Evolutionary conservation across 2,888 invertebrate genomes (phyloP).

Genomic region (Eudemis profundana): DNA sequence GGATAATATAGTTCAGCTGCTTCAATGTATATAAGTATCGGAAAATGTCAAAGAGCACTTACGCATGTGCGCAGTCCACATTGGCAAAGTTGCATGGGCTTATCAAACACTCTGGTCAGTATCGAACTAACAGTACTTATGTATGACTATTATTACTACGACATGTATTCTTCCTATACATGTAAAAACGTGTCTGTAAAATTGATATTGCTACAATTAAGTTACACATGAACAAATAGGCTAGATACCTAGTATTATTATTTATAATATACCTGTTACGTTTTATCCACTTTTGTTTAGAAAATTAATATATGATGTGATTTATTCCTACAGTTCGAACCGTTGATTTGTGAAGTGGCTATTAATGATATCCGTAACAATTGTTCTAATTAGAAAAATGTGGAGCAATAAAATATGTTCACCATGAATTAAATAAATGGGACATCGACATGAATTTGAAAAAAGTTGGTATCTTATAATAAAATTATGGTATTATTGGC

Average conservation of each 20-base stretch:
- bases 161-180: background rate
- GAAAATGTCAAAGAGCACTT: background rate
- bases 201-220: slow-evolving; percentile 17
- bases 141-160: background rate
- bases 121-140: background rate
- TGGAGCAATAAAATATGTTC: background rate
- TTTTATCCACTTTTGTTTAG: slow-evolving; percentile 12
- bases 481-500: background rate
- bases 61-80: too few species aligned
- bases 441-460: background rate
- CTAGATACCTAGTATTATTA: slow-evolving; percentile 30
- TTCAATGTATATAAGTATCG: background rate
- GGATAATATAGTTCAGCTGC: background rate
- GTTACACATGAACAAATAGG: slow-evolving; percentile 36
- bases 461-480: background rate
- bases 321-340: background rate
- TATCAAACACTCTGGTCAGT: too few species aligned
- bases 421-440: background rate
- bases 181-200: slow-evolving; percentile 4
- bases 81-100: too few species aligned
- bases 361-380: background rate
- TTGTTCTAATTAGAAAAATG: background rate
- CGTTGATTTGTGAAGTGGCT: background rate
- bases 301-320: background rate
- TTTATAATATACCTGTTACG: slow-evolving; percentile 20